Evolutionary conservation across 2,888 invertebrate genomes (phyloP).

Genomic region (Lithophane ornitopus): DNA sequence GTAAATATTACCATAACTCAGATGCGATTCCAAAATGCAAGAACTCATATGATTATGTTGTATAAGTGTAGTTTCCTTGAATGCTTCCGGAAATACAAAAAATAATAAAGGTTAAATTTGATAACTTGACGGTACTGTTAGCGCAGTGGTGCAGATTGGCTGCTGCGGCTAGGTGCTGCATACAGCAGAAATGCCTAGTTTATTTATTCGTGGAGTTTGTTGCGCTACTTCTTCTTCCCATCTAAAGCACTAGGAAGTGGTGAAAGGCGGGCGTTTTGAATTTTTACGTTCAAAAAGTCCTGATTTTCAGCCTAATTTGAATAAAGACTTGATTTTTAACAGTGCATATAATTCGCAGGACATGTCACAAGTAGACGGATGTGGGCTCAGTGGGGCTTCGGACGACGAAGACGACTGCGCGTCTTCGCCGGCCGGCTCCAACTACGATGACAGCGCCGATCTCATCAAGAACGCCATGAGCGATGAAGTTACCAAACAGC

Average conservation of each 20-base stretch:
- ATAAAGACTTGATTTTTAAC: neutral
- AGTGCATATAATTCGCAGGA: conserved; percentile 73
- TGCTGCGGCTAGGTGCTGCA: neutral
- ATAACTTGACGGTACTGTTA: neutral
- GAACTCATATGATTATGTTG: neutral
- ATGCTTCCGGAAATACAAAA: neutral
- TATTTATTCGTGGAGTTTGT: neutral
- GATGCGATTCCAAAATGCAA: neutral
- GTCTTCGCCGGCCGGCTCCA: conserved; percentile 94
- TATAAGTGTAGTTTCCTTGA: neutral
- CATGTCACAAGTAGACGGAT: conserved; percentile 88
- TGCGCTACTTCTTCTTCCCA: neutral
- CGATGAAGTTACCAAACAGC: conserved; percentile 98
- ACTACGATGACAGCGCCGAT: conserved; percentile 95
- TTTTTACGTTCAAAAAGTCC: neutral
- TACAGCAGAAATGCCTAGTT: neutral
- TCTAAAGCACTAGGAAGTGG: neutral
- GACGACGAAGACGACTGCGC: conserved; percentile 96
- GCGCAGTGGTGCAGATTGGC: neutral
- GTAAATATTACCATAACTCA: neutral
- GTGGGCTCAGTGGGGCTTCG: conserved; percentile 90
- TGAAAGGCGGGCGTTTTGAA: neutral
- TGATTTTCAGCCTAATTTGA: neutral
- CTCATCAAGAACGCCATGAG: conserved; percentile 96
- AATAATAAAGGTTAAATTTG: neutral